Evolutionary conservation across 2,888 invertebrate species (phyloP).

Genomic region (Coleophora flavipennella): DNA sequence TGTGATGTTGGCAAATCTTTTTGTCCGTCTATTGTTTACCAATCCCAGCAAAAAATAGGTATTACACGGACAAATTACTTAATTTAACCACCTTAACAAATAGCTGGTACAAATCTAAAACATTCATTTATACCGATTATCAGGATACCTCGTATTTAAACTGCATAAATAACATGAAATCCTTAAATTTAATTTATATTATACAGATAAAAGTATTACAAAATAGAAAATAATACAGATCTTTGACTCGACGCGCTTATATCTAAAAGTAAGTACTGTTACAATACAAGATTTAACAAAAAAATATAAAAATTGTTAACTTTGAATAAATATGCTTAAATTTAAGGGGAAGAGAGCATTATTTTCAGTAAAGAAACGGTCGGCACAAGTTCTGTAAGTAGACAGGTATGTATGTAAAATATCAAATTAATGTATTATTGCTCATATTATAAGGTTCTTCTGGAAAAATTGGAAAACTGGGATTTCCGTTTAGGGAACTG

Average conservation of each 20-base stretch:
- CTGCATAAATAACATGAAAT: slow-evolving; percentile 51
- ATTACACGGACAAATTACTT: too few species aligned
- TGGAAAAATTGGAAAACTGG: too few species aligned
- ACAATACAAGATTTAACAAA: slow-evolving; percentile 47
- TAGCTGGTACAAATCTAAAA: slow-evolving; percentile 30
- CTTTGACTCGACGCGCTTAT: slow-evolving; percentile 69
- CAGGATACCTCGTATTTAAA: slow-evolving; percentile 68
- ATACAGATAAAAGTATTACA: slow-evolving; percentile 68
- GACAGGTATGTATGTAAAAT: too few species aligned
- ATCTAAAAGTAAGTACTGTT: slow-evolving; percentile 60
- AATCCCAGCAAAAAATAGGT: slow-evolving; percentile 47
- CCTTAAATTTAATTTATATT: slow-evolving; percentile 46
- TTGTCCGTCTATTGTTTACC: slow-evolving; percentile 53
- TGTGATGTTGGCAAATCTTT: not conserved
- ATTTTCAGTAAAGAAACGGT: slow-evolving; percentile 19
- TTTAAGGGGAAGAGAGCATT: slow-evolving; percentile 57
- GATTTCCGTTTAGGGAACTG: too few species aligned
- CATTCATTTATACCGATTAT: slow-evolving; percentile 48
- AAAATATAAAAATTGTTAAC: slow-evolving; percentile 51
- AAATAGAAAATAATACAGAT: slow-evolving; percentile 73
- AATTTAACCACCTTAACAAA: too few species aligned
- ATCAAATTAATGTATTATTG: too few species aligned
- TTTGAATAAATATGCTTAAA: slow-evolving; percentile 66
- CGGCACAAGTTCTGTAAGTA: too few species aligned
- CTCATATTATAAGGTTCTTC: too few species aligned